phyloP scores from a whole-genome alignment of 2,888 invertebrate species.

The Andrena haemorrhoa region DNA sequence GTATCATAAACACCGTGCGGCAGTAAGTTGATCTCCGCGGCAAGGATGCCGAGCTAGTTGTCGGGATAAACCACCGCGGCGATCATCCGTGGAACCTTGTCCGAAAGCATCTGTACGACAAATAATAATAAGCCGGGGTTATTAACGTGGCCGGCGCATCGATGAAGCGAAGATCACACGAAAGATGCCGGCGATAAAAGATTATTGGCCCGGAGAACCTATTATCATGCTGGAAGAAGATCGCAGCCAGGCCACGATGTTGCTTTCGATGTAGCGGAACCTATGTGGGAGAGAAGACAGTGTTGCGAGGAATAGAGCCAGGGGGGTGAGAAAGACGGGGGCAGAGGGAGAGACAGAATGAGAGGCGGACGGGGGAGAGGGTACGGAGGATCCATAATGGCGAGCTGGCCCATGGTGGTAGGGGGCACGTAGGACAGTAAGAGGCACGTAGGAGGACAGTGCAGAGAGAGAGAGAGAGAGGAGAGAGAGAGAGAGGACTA shows the following conservation, averaged over 20 bases:
- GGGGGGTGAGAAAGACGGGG: constrained; percentile 2
- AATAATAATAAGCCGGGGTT: constrained; percentile 68
- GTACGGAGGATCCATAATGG: constrained; percentile 55
- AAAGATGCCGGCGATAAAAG: constrained; percentile 66
- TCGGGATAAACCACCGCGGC: constrained; percentile 50
- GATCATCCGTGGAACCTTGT: constrained; percentile 38
- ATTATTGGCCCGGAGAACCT: constrained; percentile 63
- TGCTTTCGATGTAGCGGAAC: constrained; percentile 52
- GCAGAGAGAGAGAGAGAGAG: constrained; percentile 14
- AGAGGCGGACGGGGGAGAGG: neutral
- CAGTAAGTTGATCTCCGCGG: constrained; percentile 60
- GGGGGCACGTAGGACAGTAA: constrained; percentile 35
- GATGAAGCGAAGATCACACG: constrained; percentile 62
- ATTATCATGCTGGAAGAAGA: constrained; percentile 64
- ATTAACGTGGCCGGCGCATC: constrained; percentile 63
- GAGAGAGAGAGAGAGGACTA: constrained; percentile 4
- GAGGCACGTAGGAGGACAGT: constrained; percentile 33
- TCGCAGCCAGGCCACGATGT: constrained; percentile 49
- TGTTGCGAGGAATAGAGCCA: constrained; percentile 20
- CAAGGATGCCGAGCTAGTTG: constrained; percentile 39
- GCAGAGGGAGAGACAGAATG: neutral
- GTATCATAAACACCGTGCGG: constrained; percentile 49
- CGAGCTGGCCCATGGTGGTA: constrained; percentile 38
- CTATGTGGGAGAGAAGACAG: constrained; percentile 43
- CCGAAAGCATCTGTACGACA: constrained; percentile 56